Percentiles rank a stretch among this genome's conserved stretches.
These are phyloP conservation scores for Rhynchonycteris naso DNA, from an alignment of 2,797 vertebrate genomes.

Conservation along the genomic window DNA sequence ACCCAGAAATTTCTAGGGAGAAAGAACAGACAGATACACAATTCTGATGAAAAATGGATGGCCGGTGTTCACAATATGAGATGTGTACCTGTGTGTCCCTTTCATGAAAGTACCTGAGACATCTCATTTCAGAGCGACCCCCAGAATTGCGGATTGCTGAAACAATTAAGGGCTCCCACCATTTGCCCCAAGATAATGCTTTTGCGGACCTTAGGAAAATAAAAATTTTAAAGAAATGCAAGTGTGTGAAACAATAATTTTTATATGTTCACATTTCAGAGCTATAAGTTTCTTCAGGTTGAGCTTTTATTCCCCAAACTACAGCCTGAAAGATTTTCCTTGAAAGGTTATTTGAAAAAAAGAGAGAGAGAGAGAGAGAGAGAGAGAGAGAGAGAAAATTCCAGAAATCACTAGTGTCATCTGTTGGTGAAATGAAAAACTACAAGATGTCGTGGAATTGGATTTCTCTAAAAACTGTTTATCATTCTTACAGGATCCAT, in stretches of 20 bases:
- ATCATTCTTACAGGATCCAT: neutral
- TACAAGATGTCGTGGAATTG: slow-evolving; percentile 1
- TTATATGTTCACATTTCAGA: neutral
- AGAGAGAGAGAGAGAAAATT: neutral
- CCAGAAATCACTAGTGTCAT: slow-evolving; percentile 56
- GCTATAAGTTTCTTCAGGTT: neutral
- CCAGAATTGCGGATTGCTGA: neutral
- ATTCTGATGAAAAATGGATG: neutral
- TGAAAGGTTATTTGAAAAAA: neutral
- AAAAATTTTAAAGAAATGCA: neutral
- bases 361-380: neutral
- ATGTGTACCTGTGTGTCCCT: neutral
- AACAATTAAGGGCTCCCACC: neutral
- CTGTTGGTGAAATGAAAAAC: slow-evolving; percentile 68
- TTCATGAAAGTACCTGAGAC: neutral
- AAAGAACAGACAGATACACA: neutral
- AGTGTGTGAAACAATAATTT: neutral
- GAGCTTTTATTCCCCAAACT: neutral
- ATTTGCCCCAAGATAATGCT: neutral
- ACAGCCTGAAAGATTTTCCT: neutral
- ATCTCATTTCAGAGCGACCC: neutral
- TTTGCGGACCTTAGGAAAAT: neutral
- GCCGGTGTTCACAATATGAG: neutral
- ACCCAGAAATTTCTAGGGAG: neutral
- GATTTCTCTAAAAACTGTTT: neutral